phyloP scores from a whole-genome alignment of 2,113 vertebrate species.

The Mobula hypostoma region DNA sequence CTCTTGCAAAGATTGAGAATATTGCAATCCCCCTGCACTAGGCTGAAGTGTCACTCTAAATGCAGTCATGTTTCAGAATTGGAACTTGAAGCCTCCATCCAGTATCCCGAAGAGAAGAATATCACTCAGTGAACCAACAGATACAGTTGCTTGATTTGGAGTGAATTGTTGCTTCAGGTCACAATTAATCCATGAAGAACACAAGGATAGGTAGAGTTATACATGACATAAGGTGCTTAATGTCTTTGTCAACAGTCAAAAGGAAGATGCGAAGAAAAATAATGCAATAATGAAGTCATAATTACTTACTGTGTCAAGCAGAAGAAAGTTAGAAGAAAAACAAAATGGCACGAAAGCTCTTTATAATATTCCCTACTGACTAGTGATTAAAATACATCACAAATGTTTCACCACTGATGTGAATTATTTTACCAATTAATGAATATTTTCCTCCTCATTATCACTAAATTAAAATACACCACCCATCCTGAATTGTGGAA shows the following conservation, averaged over 20 bases:
- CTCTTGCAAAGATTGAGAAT: not conserved
- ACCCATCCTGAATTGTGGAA: not conserved
- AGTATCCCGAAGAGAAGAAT: not conserved
- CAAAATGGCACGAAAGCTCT: constrained; percentile 27
- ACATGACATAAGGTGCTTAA: not conserved
- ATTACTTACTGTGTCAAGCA: not conserved
- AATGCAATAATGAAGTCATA: not conserved
- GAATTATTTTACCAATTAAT: constrained; percentile 38
- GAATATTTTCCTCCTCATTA: constrained; percentile 31
- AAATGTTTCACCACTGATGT: constrained; percentile 27
- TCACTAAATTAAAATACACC: constrained; percentile 32
- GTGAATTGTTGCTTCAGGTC: not conserved
- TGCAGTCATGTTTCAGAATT: not conserved
- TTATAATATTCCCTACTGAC: constrained; percentile 32
- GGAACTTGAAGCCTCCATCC: not conserved
- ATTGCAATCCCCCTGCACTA: not conserved
- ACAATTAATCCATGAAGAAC: too few relatives aligned
- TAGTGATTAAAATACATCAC: constrained; percentile 36
- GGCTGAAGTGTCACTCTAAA: not conserved
- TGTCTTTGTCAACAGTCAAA: not conserved
- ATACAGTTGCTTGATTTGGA: not conserved
- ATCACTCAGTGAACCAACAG: not conserved
- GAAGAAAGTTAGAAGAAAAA: constrained; percentile 28
- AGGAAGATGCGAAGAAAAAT: not conserved
- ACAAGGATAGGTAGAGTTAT: not conserved